Percentiles rank a stretch among this genome's conserved stretches.
Conservation (phyloP, 2,797 vertebrate species). For the Lemur catta region DNA sequence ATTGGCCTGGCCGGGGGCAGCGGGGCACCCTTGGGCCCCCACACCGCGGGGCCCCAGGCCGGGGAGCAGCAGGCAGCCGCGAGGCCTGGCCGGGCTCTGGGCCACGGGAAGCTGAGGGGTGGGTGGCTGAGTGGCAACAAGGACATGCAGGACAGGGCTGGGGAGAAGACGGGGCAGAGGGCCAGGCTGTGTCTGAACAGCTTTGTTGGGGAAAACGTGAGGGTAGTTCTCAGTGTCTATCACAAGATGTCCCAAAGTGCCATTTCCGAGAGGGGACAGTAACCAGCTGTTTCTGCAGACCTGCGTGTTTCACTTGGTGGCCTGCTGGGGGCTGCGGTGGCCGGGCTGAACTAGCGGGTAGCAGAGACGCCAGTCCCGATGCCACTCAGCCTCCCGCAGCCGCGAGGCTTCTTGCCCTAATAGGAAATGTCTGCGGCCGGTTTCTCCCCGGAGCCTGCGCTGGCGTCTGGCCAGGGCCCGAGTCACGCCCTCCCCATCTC, state of each 20-base stretch:
- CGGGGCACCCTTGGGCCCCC: neutral
- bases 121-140: neutral
- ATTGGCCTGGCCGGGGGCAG: neutral
- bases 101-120: neutral
- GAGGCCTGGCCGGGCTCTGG: neutral
- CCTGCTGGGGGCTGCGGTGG: neutral
- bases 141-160: neutral
- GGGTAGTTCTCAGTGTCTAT: neutral
- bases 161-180: neutral
- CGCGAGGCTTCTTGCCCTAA: constrained; percentile 53
- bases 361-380: neutral
- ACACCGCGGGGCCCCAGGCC: neutral
- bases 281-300: neutral
- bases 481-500: neutral
- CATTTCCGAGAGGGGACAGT: neutral
- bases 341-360: neutral
- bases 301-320: neutral
- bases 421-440: constrained; percentile 63
- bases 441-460: neutral
- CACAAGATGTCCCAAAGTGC: neutral
- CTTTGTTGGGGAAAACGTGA: neutral
- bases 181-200: neutral
- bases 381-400: neutral
- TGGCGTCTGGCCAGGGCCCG: neutral
- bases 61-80: too few species aligned